Evolutionary conservation across 1,140 invertebrate species (phyloP).

Genomic region (Diorhabda elongata): DNA sequence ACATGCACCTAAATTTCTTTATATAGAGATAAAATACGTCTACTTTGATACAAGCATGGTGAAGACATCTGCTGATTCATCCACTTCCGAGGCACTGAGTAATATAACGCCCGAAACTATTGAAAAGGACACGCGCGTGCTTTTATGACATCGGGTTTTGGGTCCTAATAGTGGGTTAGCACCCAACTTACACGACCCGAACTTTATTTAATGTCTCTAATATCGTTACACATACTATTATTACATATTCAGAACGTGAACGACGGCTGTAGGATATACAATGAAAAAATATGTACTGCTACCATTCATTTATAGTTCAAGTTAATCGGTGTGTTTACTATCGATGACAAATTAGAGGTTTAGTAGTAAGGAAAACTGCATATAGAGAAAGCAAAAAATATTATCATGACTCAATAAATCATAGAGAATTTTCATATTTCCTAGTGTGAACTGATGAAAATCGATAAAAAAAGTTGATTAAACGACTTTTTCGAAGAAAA

Average conservation of each 20-base stretch:
- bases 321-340: too few species aligned
- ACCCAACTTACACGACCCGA: slow-evolving; percentile 16
- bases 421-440: too few species aligned
- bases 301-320: not conserved
- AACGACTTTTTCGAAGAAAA: too few species aligned
- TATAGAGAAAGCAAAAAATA: too few species aligned
- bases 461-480: too few species aligned
- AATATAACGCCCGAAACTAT: slow-evolving; percentile 12
- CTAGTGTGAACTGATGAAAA: too few species aligned
- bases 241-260: slow-evolving; percentile 20
- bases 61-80: slow-evolving; percentile 29
- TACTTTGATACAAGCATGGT: not conserved
- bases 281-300: slow-evolving; percentile 3
- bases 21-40: too few species aligned
- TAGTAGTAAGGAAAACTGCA: too few species aligned
- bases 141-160: slow-evolving; percentile 16
- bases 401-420: too few species aligned
- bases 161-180: slow-evolving; percentile 26
- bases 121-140: slow-evolving; percentile 24
- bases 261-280: slow-evolving; percentile 5
- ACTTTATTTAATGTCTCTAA: slow-evolving; percentile 24
- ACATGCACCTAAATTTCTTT: too few species aligned
- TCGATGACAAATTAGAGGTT: too few species aligned
- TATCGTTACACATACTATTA: slow-evolving; percentile 28
- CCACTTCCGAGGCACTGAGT: slow-evolving; percentile 3